Evolutionary conservation across 2,797 vertebrate species (phyloP), one percentile per base, ranked within the genome.

Genomic region (Phylloscopus collybita): DNA sequence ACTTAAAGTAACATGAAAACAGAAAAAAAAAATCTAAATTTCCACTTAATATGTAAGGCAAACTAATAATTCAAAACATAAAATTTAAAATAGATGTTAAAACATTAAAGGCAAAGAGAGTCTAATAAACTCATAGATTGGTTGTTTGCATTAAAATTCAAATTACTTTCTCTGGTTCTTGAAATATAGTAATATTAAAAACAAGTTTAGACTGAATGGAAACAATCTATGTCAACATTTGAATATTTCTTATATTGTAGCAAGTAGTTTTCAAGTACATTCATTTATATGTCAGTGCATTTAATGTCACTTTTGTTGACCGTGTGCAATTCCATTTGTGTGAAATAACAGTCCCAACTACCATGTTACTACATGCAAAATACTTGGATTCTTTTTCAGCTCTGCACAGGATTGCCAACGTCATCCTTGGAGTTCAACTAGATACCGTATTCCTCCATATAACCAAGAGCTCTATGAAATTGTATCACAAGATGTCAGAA

Each of bases 11-110:
- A 51, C 8, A 38, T 60, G 80, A 76, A 87, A 87, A 80, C 3
- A 30, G n/a, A 72, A 94, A 93, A 72, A 94, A 93, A 93, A 73
- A 7, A n/a, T 26, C 34, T 62, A 32, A 80, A 80, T 73, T 86
- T 95, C 44, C 30, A 47, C 40, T 91, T 89, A 26, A 80, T 7
- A 17, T 49, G 6, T 56, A 61, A 83, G 29, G 40, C 49, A 75
- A 92, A 54, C 7, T 59, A 88, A 70, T 69, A 3, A 85, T 69
- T 85, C 49, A 64, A 80, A 87, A 19, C 2, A 6, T 61, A 54
- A 89, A 75, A 94, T 69, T 66, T 88, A 44, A 62, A 89, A 83
- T 80, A 83, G 74, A 64, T 5, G 1, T 38, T 72, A 72, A 80
- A 90, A 64, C 50, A 49, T 42, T 66, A 73, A 67, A 74, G 23